Base-by-base conservation (phyloP, 2,797 vertebrate genomes). In the Phylloscopus collybita region DNA sequence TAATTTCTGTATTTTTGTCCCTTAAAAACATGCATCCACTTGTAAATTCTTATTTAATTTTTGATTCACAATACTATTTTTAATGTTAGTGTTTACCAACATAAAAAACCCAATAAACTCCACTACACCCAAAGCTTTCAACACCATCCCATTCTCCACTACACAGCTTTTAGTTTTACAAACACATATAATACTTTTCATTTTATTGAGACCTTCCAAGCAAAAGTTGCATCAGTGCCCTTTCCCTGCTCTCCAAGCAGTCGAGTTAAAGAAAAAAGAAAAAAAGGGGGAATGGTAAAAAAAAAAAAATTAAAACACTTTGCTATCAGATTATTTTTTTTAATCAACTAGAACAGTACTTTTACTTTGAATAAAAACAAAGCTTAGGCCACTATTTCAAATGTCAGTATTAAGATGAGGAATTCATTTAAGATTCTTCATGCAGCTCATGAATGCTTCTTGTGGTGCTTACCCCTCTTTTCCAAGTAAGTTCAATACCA, bases 251-350 rank as follows among this genome's bases (percentile, higher is more conserved):
- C 9, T 80, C 30, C 40, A 10, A 85, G 20, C 2, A 80, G 18
- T 20, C 16, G 49, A 60, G 7, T 13, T 51, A 86, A 57, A 86
- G 1, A 0, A n/a, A 6, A 13, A 64, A 36, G 30, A 42, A 65
- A 86, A 18, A 7, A 2, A 1, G 1, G 2, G 6, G 2, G 2
- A 5, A 27, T 2, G 1, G 62, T 15, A 13, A 29, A 51, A 57
- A 17, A 23, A 42, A 42, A 1, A 53, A 84, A 87, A 53, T 25
- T 10, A 45, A 59, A 66, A 10, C 20, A 29, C 6, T 49, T 78
- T 22, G 2, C 3, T 32, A 44, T 30, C 16, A 51, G 34, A 32
- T 61, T 10, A 9, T 29, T 44, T 80, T 80, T 64, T 54, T 57
- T 16, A 64, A 69, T 65, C 19, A 86, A 17, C 17, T 38, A 57